A percentile compares a stretch with the other conserved stretches of the same genome.
These are phyloP conservation scores for Athetis lepigone DNA, from an alignment of 2,888 invertebrate species.

Conservation along the genomic window DNA sequence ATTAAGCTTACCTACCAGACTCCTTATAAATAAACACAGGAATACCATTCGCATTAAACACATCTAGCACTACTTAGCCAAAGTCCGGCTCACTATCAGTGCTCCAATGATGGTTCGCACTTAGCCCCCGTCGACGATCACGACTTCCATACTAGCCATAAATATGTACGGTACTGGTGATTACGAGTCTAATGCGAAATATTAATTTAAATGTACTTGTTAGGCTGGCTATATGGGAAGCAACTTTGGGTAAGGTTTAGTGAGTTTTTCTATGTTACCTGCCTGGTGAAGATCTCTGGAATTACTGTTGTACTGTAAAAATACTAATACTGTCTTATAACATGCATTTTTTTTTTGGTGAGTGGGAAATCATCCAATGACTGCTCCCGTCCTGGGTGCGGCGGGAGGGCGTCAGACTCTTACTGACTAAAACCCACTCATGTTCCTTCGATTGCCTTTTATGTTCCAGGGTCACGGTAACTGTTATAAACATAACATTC, in stretches of 20 bases:
- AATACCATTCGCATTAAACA: conserved; percentile 41
- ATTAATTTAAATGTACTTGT: conserved; percentile 72
- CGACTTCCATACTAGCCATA: conserved; percentile 74
- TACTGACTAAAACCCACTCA: no score
- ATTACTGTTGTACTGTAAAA: no score
- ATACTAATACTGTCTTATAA: no score
- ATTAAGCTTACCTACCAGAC: not conserved
- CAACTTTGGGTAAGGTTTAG: conserved; percentile 2
- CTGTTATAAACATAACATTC: no score
- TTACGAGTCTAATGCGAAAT: conserved; percentile 76
- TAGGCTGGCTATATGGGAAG: conserved; percentile 35
- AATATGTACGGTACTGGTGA: conserved; percentile 69
- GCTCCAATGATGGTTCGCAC: conserved; percentile 66
- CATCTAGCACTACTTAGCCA: conserved; percentile 52
- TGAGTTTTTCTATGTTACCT: not conserved
- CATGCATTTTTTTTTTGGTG: no score
- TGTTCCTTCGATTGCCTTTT: no score
- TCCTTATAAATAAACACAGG: conserved; percentile 21
- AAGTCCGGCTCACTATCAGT: conserved; percentile 61
- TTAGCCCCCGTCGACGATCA: conserved; percentile 70
- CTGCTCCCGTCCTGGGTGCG: no score
- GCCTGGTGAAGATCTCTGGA: not conserved
- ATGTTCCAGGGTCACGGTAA: no score
- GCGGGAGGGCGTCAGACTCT: no score
- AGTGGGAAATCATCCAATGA: no score